Base-by-base conservation (phyloP, 2,797 vertebrate genomes). In the Alfaro cultratus region DNA sequence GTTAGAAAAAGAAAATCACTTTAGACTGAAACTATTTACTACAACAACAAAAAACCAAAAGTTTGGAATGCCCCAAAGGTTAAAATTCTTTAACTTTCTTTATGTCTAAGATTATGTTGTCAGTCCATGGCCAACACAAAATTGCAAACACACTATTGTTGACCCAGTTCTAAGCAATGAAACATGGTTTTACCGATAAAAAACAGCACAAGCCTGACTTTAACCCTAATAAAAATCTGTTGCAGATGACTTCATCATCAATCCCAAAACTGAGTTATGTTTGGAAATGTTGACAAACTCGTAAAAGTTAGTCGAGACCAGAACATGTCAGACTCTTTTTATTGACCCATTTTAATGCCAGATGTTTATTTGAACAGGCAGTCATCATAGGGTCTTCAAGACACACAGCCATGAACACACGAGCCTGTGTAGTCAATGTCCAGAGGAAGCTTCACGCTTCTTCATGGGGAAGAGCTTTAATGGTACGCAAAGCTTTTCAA, bases 401-500 rank as follows among this genome's bases (percentile, higher is more conserved):
- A 64, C 51, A 55, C 51, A 47, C 31, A 74, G 64, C 26, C 62
- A 79, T 46, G 73, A 55, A 46, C 55, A 49, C 74, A 74, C n/a
- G 0, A 26, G 70, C 36, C 71, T 77, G 78, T 46, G 51, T 34
- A 41, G 29, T 74, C 74, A 78, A 72, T 29, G 5, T 83, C 83
- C 74, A 76, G 73, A 76, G 82, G 85, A 84, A 91, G 87, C 85
- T 83, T 86, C 89, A 88, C 77, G 80, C 80, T 80, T 80, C 84
- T 87, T 93, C 92, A 92, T 88, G 86, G 91, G 88, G 80, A 79
- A 89, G 87, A 94, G 93, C 87, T 83, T 91, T 95, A 92, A 95
- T 90, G 88, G 89, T 16, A 86, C 88, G 86, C 89, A 85, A 90
- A 94, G 89, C 81, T 85, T 92, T 92, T 91, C 80, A 83, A 91